A percentile compares a stretch with the other conserved stretches of the same genome.
These are phyloP conservation scores for Orchestes rusci DNA, from an alignment of 2,888 invertebrate species.

Conservation along the genomic window DNA sequence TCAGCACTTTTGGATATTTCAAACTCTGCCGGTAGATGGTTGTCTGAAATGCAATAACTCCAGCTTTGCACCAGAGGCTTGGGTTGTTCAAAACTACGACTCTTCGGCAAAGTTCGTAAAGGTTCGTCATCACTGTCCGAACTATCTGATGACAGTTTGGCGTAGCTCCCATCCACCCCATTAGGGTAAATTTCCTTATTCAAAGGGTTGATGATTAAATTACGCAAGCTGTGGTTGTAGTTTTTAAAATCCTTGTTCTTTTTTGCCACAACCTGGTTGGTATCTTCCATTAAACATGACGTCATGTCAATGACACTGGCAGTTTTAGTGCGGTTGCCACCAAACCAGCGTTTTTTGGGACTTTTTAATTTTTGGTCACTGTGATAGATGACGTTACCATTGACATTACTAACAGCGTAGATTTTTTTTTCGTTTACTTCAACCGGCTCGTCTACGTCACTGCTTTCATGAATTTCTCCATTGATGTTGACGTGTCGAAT, in stretches of 20 bases:
- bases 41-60: conserved; percentile 47
- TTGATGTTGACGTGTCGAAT: conserved; percentile 63
- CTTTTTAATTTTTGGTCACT: conserved; percentile 45
- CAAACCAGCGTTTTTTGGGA: conserved; percentile 40
- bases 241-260: conserved; percentile 42
- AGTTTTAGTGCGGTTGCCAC: conserved; percentile 37
- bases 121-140: conserved; percentile 43
- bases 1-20: conserved; percentile 59
- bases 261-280: conserved; percentile 39
- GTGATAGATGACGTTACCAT: conserved; percentile 61
- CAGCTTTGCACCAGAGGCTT: conserved; percentile 52
- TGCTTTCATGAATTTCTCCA: neutral
- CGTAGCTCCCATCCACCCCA: conserved; percentile 41
- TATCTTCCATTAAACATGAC: conserved; percentile 40
- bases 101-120: conserved; percentile 41
- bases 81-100: conserved; percentile 44
- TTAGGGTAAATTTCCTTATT: conserved; percentile 43
- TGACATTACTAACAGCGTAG: conserved; percentile 75
- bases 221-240: conserved; percentile 35
- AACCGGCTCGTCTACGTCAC: conserved; percentile 34
- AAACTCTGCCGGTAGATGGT: conserved; percentile 43
- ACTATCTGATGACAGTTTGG: conserved; percentile 37
- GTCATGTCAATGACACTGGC: conserved; percentile 38
- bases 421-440: conserved; percentile 51
- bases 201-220: conserved; percentile 43